Evolutionary conservation across 2,113 vertebrate genomes (phyloP).

Genomic region (Podocnemis expansa): DNA sequence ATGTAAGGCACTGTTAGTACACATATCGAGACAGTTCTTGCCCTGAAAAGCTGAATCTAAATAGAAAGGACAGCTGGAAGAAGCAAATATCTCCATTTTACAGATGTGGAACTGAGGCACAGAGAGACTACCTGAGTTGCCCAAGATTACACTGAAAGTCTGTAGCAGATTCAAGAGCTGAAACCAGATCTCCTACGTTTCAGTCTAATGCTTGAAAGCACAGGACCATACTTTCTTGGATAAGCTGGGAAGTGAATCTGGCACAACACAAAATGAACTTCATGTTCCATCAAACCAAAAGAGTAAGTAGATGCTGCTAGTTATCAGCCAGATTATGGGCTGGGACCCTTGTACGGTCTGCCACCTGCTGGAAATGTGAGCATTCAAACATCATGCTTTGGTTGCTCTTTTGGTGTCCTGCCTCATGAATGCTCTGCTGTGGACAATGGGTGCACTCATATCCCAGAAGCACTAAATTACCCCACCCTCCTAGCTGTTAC

Average conservation of each 20-base stretch:
- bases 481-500: not conserved
- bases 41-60: not conserved
- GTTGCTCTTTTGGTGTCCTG: not conserved
- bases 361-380: not conserved
- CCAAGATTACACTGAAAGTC: not conserved
- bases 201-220: not conserved
- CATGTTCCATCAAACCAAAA: not conserved
- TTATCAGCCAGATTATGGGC: not conserved
- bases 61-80: not conserved
- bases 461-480: not conserved
- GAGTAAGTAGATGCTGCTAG: not conserved
- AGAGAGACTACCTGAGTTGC: not conserved
- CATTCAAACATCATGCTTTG: not conserved
- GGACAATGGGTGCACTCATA: not conserved
- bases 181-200: not conserved
- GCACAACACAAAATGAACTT: not conserved
- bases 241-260: not conserved
- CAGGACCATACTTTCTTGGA: not conserved
- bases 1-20: not conserved
- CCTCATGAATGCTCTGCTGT: not conserved
- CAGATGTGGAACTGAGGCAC: not conserved
- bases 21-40: not conserved
- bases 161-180: not conserved
- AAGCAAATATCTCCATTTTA: not conserved
- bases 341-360: not conserved